These are phyloP conservation scores for Proisotoma minuta DNA, from an alignment of 2,888 invertebrate species.

Conservation along the genomic window DNA sequence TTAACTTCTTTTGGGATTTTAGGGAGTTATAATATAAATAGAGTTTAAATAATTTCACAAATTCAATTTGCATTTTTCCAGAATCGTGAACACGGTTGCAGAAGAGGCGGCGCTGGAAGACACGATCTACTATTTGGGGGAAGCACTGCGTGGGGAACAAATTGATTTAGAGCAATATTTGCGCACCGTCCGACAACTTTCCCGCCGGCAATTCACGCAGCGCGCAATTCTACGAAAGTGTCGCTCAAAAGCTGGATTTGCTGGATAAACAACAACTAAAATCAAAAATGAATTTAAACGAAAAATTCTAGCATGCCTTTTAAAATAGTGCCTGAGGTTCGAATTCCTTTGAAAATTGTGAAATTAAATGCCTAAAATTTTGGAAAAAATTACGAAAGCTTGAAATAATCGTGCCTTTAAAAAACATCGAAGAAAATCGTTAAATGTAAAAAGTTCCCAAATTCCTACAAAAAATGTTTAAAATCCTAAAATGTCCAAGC, in stretches of 20 bases:
- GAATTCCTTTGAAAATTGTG: neutral
- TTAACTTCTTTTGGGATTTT: no score
- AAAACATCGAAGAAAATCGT: no score
- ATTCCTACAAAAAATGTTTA: no score
- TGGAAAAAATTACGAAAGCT: no score
- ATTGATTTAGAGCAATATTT: conserved; percentile 94
- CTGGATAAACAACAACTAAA: conserved; percentile 46
- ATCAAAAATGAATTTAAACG: no score
- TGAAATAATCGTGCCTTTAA: no score
- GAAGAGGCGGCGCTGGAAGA: conserved; percentile 98
- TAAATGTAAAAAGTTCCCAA: no score
- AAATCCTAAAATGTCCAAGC: no score
- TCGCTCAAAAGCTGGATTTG: conserved; percentile 78
- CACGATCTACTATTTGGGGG: conserved; percentile 96
- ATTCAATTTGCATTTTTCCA: conserved; percentile 8
- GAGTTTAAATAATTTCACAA: neutral
- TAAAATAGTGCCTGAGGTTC: neutral
- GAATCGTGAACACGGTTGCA: conserved; percentile 86
- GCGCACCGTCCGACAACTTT: conserved; percentile 90
- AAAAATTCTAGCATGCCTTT: no score
- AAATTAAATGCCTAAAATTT: no score
- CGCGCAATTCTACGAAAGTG: conserved; percentile 95
- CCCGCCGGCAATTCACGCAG: conserved; percentile 91
- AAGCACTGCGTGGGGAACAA: conserved; percentile 83
- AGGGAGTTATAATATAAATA: no score